These are phyloP conservation scores for Acinonyx jubatus DNA, from an alignment of 2,113 vertebrate genomes.

Conservation along the genomic window DNA sequence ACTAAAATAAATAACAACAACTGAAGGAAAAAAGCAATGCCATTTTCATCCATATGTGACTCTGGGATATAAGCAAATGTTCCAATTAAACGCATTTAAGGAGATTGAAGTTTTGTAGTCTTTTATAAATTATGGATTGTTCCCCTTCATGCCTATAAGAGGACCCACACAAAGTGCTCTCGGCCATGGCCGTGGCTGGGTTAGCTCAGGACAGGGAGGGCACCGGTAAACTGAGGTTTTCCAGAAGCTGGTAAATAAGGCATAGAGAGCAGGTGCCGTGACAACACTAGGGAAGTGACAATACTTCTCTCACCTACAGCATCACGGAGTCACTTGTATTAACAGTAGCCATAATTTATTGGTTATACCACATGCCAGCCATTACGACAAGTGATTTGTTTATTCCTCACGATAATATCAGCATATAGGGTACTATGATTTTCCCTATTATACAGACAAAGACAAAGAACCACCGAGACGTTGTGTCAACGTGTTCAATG, in stretches of 20 bases:
- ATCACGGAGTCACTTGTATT: neutral
- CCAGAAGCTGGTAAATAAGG: rapidly evolving
- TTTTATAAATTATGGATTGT: neutral
- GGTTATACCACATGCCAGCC: too few relatives aligned
- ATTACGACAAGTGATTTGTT: neutral
- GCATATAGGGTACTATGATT: neutral
- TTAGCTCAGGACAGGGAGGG: neutral
- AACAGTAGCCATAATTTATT: neutral
- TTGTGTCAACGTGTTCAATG: neutral
- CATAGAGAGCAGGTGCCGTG: rapidly evolving
- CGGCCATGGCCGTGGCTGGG: rapidly evolving
- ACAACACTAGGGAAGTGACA: too few relatives aligned
- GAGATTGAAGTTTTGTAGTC: neutral
- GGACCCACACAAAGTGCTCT: neutral
- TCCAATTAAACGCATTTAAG: neutral
- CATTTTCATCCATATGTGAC: neutral
- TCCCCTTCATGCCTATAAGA: rapidly evolving
- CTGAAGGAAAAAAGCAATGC: neutral
- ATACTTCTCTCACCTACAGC: neutral
- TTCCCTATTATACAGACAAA: neutral
- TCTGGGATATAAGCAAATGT: neutral
- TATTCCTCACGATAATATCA: neutral
- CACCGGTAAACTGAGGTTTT: rapidly evolving
- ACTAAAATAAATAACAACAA: neutral
- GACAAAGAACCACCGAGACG: neutral